These are phyloP conservation scores for Brachionus rotundiformis DNA, from an alignment of 1,140 invertebrate genomes.

Conservation along the genomic window DNA sequence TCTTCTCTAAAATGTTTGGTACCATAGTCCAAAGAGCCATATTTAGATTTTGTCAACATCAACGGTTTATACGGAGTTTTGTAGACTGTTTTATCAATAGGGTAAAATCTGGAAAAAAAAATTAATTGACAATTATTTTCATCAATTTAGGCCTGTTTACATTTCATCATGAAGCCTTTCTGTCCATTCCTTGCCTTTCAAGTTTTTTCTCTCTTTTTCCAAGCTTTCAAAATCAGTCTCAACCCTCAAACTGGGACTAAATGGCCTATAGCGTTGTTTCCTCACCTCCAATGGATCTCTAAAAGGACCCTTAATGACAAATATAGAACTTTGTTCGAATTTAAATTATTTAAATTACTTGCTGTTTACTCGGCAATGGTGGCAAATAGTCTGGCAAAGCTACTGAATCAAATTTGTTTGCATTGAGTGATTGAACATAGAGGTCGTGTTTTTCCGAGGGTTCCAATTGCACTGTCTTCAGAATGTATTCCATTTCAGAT, in stretches of 20 bases:
- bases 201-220: slow-evolving; percentile 59
- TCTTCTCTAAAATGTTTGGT: slow-evolving; percentile 61
- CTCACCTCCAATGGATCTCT: slow-evolving; percentile 60
- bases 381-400: slow-evolving; percentile 58
- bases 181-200: slow-evolving; percentile 63
- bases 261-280: slow-evolving; percentile 62
- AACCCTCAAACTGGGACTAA: slow-evolving; percentile 61
- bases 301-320: slow-evolving; percentile 61
- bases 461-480: slow-evolving; percentile 58
- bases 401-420: slow-evolving; percentile 54
- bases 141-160: slow-evolving; percentile 54
- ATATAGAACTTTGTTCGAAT: background rate
- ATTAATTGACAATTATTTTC: background rate
- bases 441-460: slow-evolving; percentile 55
- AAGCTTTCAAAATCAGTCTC: slow-evolving; percentile 60
- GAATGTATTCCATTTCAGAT: slow-evolving; percentile 56
- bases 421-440: slow-evolving; percentile 57
- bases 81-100: slow-evolving; percentile 56
- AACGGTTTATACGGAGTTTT: slow-evolving; percentile 58
- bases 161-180: slow-evolving; percentile 60
- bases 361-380: slow-evolving; percentile 58
- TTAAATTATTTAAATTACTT: slow-evolving; percentile 53
- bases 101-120: slow-evolving; percentile 58
- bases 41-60: slow-evolving; percentile 59
- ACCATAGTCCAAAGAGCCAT: slow-evolving; percentile 60